phyloP scores from a whole-genome alignment of 1,140 invertebrate species.

The Zaprionus lachaisei region DNA sequence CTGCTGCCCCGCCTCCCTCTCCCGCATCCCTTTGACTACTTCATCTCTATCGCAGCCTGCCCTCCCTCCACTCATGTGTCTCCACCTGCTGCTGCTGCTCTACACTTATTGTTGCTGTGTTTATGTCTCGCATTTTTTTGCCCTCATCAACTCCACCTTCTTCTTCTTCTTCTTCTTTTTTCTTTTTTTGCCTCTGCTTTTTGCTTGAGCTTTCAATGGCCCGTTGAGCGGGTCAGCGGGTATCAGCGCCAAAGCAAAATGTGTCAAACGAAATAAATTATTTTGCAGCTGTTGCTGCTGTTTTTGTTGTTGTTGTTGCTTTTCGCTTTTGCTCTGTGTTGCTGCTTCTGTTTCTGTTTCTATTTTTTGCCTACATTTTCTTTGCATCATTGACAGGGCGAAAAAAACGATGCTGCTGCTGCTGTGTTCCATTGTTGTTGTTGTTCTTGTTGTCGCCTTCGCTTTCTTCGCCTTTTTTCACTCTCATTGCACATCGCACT shows the following conservation, averaged over 20 bases:
- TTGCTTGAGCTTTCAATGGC: conserved; percentile 36
- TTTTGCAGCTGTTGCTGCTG: conserved; percentile 51
- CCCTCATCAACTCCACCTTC: not conserved
- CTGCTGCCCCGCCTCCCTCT: conserved; percentile 2
- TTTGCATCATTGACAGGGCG: conserved; percentile 60
- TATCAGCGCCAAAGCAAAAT: conserved; percentile 56
- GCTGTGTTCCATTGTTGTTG: not conserved
- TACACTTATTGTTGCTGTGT: conserved; percentile 18
- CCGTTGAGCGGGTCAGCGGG: conserved; percentile 67
- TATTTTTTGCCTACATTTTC: conserved; percentile 50
- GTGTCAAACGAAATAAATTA: conserved; percentile 71
- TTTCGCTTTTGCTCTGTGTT: conserved; percentile 22
- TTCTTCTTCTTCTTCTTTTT: not conserved
- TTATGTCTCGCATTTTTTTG: conserved; percentile 44
- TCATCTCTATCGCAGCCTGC: not conserved
- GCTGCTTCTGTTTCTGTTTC: conserved; percentile 30
- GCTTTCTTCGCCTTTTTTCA: conserved; percentile 36
- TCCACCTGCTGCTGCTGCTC: not conserved
- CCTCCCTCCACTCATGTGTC: not conserved
- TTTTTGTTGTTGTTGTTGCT: conserved; percentile 26
- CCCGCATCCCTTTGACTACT: not conserved
- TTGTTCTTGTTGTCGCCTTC: conserved; percentile 63
- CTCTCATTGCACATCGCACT: conserved; percentile 56
- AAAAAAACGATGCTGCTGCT: conserved; percentile 27
- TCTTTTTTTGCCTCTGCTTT: conserved; percentile 25